Evolutionary conservation across 2,888 invertebrate genomes (phyloP).

Genomic region (Microctonus aethiopoides): DNA sequence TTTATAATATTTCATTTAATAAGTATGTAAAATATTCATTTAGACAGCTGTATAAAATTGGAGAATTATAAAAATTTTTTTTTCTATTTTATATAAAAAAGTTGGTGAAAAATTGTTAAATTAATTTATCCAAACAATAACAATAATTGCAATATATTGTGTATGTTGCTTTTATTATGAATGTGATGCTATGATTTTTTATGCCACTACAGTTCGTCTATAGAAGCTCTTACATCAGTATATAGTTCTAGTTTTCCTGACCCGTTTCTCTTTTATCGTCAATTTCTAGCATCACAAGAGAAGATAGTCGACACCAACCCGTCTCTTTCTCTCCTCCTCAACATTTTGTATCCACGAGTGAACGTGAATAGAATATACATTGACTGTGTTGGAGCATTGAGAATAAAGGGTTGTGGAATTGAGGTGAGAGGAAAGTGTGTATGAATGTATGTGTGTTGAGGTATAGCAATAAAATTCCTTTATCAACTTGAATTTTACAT

Average conservation of each 20-base stretch:
- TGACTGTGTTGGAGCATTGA: slow-evolving; percentile 32
- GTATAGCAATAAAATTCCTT: neutral
- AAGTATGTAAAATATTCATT: no score
- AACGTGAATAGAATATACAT: slow-evolving; percentile 43
- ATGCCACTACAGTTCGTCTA: no score
- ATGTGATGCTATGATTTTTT: slow-evolving; percentile 25
- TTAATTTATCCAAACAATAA: slow-evolving; percentile 27
- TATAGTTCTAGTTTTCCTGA: no score
- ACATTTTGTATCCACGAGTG: slow-evolving; percentile 32
- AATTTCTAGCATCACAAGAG: neutral
- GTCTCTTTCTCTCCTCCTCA: slow-evolving; percentile 13
- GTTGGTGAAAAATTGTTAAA: slow-evolving; percentile 24
- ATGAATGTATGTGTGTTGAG: neutral
- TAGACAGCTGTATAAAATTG: no score
- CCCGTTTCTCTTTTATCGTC: no score
- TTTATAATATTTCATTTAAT: no score
- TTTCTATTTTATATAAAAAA: no score
- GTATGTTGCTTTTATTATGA: slow-evolving; percentile 1
- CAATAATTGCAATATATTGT: slow-evolving; percentile 35
- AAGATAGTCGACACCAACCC: slow-evolving; percentile 14
- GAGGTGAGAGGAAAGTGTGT: slow-evolving; percentile 1
- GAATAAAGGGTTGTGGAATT: slow-evolving; percentile 27
- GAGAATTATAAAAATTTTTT: no score
- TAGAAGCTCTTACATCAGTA: no score
- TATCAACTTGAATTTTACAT: neutral